These are phyloP conservation scores for Lathronympha strigana DNA, from an alignment of 2,888 invertebrate genomes.

Conservation along the genomic window DNA sequence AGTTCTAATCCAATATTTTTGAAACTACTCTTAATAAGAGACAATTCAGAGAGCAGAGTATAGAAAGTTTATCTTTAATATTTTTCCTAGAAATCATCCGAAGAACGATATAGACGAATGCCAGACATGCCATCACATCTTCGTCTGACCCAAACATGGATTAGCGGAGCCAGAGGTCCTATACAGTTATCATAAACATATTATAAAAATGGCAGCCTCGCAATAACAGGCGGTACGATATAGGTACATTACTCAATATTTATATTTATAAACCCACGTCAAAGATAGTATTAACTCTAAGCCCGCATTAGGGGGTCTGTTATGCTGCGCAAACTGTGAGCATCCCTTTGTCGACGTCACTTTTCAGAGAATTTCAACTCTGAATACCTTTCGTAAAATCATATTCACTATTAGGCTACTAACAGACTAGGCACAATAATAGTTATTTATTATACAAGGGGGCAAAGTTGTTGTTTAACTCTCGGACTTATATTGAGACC, in stretches of 20 bases:
- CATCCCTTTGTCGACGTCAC: not conserved
- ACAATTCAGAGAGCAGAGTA: no score
- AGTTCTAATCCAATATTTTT: no score
- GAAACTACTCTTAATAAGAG: no score
- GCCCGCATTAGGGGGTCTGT: not conserved
- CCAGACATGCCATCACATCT: not conserved
- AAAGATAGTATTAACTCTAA: not conserved
- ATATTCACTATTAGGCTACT: no score
- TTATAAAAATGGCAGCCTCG: not conserved
- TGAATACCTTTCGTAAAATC: no score
- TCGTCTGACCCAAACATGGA: conserved; percentile 17
- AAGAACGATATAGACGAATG: not conserved
- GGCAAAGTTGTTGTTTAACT: no score
- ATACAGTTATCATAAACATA: not conserved
- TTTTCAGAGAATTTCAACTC: not conserved
- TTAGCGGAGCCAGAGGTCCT: conserved; percentile 12
- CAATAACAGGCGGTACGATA: no score
- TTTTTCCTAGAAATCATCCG: no score
- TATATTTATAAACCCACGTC: conserved; percentile 1
- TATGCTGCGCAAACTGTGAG: not conserved
- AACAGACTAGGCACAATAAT: no score
- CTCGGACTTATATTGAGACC: no score
- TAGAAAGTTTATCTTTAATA: no score
- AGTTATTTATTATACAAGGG: no score
- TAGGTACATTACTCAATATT: not conserved